These are phyloP conservation scores for Drosophila bunnanda DNA, from an alignment of 2,888 invertebrate genomes.

Conservation along the genomic window DNA sequence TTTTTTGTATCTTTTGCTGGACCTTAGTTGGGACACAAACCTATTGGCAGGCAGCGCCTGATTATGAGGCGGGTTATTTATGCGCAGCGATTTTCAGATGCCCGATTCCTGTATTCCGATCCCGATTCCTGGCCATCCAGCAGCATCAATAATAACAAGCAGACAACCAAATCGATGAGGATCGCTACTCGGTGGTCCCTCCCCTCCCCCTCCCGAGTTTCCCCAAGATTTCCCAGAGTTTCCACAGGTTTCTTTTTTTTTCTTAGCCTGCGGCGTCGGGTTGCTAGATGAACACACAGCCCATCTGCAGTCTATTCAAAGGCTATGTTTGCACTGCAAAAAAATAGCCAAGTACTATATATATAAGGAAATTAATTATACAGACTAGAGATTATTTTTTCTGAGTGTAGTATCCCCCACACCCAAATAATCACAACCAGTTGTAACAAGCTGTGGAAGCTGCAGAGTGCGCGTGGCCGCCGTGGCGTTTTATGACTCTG, in stretches of 20 bases:
- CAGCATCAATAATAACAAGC: conserved; percentile 71
- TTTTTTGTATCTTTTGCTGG: conserved; percentile 26
- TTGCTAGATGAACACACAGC: conserved; percentile 32
- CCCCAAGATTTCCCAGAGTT: no score
- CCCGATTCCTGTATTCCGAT: conserved; percentile 20
- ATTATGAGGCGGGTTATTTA: conserved; percentile 69
- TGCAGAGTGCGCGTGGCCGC: conserved; percentile 70
- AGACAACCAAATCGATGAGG: conserved; percentile 44
- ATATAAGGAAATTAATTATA: no score
- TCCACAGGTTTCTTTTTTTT: no score
- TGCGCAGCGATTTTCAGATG: conserved; percentile 36
- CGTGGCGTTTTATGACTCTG: conserved; percentile 78
- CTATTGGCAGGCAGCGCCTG: conserved; percentile 53
- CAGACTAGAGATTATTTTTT: no score
- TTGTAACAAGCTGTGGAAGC: conserved; percentile 66
- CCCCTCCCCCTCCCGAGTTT: conserved; percentile 18
- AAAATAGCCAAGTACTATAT: not conserved
- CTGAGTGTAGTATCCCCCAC: not conserved
- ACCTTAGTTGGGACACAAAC: conserved; percentile 63
- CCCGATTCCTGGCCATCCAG: conserved; percentile 13
- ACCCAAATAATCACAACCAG: conserved; percentile 59
- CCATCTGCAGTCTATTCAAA: conserved; percentile 42
- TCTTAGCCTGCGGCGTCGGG: conserved; percentile 13
- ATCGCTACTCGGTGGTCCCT: conserved; percentile 65
- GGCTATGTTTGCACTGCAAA: conserved; percentile 1